Conservation (phyloP, 2,888 invertebrate genomes). For the Pristionchus entomophagus region DNA sequence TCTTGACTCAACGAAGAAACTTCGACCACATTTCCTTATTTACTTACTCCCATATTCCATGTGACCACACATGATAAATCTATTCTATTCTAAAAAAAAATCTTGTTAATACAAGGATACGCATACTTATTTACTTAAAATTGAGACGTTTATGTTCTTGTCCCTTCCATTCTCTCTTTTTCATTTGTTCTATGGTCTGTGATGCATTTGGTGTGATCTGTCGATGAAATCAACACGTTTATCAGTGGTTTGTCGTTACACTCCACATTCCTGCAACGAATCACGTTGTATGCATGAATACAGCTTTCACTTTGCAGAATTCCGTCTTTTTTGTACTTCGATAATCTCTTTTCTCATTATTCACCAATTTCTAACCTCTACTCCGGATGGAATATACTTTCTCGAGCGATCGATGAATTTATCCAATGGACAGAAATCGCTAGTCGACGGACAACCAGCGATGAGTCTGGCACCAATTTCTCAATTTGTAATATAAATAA, state of each 20-base stretch:
- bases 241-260: background rate
- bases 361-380: background rate
- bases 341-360: no score
- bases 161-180: background rate
- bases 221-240: constrained; percentile 19
- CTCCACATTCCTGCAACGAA: constrained; percentile 22
- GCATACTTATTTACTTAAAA: no score
- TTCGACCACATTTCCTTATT: no score
- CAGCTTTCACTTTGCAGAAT: no score
- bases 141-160: no score
- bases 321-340: no score
- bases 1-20: no score
- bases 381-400: constrained; percentile 29
- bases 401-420: background rate
- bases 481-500: background rate
- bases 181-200: background rate
- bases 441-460: constrained; percentile 8
- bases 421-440: constrained; percentile 2
- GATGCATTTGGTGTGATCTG: background rate
- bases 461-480: background rate
- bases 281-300: background rate
- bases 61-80: no score
- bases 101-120: no score
- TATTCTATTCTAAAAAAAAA: no score
- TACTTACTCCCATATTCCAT: no score